Conservation (phyloP, 2,113 vertebrate species). For the Apeltes quadracus region DNA sequence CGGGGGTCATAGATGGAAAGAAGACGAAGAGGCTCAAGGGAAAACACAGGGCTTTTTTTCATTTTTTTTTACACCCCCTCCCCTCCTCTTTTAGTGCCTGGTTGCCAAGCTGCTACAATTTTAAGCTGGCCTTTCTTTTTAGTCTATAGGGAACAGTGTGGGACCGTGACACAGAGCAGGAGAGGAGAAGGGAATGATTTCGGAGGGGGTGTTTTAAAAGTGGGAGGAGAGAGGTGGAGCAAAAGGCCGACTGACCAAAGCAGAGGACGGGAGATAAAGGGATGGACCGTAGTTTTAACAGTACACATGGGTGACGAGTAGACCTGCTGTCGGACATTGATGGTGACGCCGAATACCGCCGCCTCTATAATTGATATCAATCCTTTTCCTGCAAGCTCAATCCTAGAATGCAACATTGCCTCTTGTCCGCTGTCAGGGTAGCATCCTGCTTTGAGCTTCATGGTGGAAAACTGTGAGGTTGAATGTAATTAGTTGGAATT, state of each 20-base stretch:
- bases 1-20: constrained; percentile 75
- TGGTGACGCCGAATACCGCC: constrained; percentile 13
- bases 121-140: constrained; percentile 79
- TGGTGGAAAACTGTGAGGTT: constrained; percentile 5
- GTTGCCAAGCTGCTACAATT: constrained; percentile 81
- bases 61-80: constrained; percentile 53
- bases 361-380: constrained; percentile 21
- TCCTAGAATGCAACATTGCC: constrained; percentile 1
- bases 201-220: constrained; percentile 32
- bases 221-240: constrained; percentile 34
- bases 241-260: constrained; percentile 41
- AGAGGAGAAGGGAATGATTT: constrained; percentile 45
- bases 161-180: constrained; percentile 57
- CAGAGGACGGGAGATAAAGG: constrained; percentile 50
- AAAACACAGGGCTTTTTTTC: constrained; percentile 65
- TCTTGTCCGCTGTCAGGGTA: constrained; percentile 19
- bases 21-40: constrained; percentile 74
- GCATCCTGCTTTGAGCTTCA: constrained; percentile 20
- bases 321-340: constrained; percentile 26
- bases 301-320: constrained; percentile 51
- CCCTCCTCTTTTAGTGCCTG: constrained; percentile 61
- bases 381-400: constrained; percentile 26
- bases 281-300: constrained; percentile 37
- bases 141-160: constrained; percentile 72
- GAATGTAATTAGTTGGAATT: constrained; percentile 29